phyloP scores from a whole-genome alignment of 2,113 vertebrate genomes.

The Rana temporaria region DNA sequence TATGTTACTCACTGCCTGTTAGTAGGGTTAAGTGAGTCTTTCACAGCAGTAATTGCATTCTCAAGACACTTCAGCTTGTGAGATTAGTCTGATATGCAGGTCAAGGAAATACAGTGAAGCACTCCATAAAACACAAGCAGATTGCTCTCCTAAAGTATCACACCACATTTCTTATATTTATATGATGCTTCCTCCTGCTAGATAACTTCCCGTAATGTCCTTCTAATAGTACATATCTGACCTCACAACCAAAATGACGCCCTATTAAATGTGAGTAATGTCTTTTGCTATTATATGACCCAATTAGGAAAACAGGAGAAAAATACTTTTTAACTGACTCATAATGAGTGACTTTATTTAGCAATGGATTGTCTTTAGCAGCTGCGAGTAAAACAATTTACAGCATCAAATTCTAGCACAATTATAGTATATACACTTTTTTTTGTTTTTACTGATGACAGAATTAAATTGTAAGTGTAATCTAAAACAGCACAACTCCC shows the following conservation, averaged over 20 bases:
- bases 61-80: slow-evolving; percentile 13
- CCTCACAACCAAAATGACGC: slow-evolving; percentile 28
- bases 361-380: slow-evolving; percentile 41
- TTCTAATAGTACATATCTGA: slow-evolving; percentile 40
- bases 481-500: slow-evolving; percentile 19
- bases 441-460: slow-evolving; percentile 32
- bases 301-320: slow-evolving; percentile 37
- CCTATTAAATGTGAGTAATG: slow-evolving; percentile 48
- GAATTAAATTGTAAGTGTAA: slow-evolving; percentile 46
- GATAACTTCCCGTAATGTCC: slow-evolving; percentile 28
- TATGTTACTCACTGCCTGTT: not conserved
- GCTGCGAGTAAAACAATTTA: slow-evolving; percentile 27
- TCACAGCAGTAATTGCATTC: slow-evolving; percentile 23
- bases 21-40: not conserved
- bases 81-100: slow-evolving; percentile 42
- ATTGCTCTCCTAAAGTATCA: slow-evolving; percentile 32
- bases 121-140: slow-evolving; percentile 42
- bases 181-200: slow-evolving; percentile 23
- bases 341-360: slow-evolving; percentile 41
- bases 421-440: slow-evolving; percentile 35
- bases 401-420: slow-evolving; percentile 30
- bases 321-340: slow-evolving; percentile 28
- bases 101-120: slow-evolving; percentile 45
- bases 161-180: slow-evolving; percentile 38
- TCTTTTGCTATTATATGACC: slow-evolving; percentile 39